phyloP scores from a whole-genome alignment of 2,797 vertebrate genomes.

The Propithecus deckenii region DNA sequence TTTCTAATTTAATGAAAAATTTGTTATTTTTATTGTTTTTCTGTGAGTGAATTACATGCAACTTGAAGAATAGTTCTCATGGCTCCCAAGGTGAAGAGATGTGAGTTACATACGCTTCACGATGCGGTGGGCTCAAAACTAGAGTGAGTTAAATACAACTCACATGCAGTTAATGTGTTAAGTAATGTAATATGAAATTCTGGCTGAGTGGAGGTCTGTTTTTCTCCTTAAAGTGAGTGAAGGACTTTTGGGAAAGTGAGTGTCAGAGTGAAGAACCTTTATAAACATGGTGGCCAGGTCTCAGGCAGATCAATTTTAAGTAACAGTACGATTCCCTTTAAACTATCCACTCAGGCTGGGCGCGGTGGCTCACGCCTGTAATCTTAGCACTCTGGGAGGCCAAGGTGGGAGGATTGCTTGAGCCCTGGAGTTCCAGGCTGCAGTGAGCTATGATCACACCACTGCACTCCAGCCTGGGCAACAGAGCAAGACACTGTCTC shows the following conservation, averaged over 20 bases:
- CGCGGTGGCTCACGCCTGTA: not conserved
- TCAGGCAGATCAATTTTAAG: not conserved
- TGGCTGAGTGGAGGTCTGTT: not conserved
- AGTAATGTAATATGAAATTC: not conserved
- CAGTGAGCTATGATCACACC: not conserved
- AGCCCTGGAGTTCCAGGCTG: not conserved
- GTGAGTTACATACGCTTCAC: too few species aligned
- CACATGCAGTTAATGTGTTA: not conserved
- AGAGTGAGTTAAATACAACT: too few species aligned
- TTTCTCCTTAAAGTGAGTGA: not conserved
- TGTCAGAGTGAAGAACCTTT: not conserved
- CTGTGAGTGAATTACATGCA: too few species aligned
- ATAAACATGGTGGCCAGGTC: not conserved
- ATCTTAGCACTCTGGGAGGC: not conserved
- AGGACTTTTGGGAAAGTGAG: not conserved
- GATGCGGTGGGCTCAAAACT: too few species aligned
- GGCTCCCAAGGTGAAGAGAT: too few species aligned
- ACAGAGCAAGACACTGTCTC: too few species aligned
- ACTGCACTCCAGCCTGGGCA: not conserved
- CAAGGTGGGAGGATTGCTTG: not conserved
- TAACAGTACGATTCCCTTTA: not conserved
- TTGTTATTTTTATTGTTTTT: too few species aligned
- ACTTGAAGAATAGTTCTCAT: too few species aligned
- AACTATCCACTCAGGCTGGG: not conserved
- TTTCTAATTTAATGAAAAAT: too few species aligned